Evolutionary conservation across 2,888 invertebrate genomes (phyloP), one percentile per base, ranked within the genome.

Genomic region (Chrysolina haemoptera): DNA sequence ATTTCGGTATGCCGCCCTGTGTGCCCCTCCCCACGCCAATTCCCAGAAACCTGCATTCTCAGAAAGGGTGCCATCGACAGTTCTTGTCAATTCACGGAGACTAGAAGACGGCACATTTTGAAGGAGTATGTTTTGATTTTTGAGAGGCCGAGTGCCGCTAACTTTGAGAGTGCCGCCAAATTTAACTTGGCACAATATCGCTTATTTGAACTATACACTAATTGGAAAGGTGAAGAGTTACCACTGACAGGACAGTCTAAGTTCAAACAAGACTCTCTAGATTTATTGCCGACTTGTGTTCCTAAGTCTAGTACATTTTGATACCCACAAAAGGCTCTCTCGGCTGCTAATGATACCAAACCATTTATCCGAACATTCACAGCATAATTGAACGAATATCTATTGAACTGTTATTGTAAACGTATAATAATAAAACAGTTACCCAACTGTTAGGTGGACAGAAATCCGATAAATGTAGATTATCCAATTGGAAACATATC

Each of bases 401-500:
- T 74, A 77, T 77, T 74, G 74, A 79, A 78, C 73, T 75, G 76
- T 76, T 78, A 76, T 76, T 76, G 74, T 78, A 70, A 62, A 55
- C 50, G 65, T 71, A 79, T 68, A 72, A 78, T 76, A 74, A 76
- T 77, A 76, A 78, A 77, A 75, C 79, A 80, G 78, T 81, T 80
- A 79, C 76, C 77, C 76, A 75, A 71, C 71, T 68, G 76, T 74
- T 78, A 81, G 82, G 81, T 77, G 82, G 82, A 82, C 81, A 80
- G 77, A 76, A 77, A 81, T 73, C 80, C 80, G 79, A 80, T 81
- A 80, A 84, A 81, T 78, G 78, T 79, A 78, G 79, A 82, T 84
- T 82, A 79, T 84, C 81, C 81, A 83, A 82, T 82, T 81, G 82
- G 62, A 82, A 82, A 82, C 83, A 78, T 84, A 85, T 85, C 84